Conservation (phyloP, 2,113 vertebrate genomes). For the Piliocolobus tephrosceles region DNA sequence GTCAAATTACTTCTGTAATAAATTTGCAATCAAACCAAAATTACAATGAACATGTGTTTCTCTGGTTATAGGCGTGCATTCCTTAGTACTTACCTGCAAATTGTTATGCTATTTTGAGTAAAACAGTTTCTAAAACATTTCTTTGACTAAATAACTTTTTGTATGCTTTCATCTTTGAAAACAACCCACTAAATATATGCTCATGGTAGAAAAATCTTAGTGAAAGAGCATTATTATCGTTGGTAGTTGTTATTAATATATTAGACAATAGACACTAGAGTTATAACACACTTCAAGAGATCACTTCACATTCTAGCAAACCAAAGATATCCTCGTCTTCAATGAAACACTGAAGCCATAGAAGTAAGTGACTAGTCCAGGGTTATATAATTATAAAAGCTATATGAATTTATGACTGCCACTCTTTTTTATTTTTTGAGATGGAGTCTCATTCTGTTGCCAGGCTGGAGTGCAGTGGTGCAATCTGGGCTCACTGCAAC, state of each 20-base stretch:
- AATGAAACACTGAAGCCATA: neutral
- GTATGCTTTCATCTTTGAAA: neutral
- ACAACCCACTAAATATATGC: neutral
- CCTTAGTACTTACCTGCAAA: neutral
- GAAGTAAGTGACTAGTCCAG: neutral
- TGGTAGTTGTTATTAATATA: neutral
- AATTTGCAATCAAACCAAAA: conserved; percentile 65
- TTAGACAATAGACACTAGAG: neutral
- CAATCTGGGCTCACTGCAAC: no score
- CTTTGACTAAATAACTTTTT: neutral
- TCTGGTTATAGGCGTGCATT: neutral
- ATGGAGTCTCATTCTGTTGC: no score
- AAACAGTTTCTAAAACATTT: conserved; percentile 46
- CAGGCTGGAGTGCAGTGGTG: no score
- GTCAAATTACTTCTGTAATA: conserved; percentile 62
- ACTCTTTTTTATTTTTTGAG: no score
- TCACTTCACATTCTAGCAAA: neutral
- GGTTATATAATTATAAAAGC: neutral
- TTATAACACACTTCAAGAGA: neutral
- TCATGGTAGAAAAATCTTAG: neutral
- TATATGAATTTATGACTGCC: neutral
- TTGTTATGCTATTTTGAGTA: neutral
- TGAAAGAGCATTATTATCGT: neutral
- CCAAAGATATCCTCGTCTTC: neutral
- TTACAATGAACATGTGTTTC: conserved; percentile 55